Base-by-base conservation (phyloP, 2,797 vertebrate species). In the Danio aesculapii region DNA sequence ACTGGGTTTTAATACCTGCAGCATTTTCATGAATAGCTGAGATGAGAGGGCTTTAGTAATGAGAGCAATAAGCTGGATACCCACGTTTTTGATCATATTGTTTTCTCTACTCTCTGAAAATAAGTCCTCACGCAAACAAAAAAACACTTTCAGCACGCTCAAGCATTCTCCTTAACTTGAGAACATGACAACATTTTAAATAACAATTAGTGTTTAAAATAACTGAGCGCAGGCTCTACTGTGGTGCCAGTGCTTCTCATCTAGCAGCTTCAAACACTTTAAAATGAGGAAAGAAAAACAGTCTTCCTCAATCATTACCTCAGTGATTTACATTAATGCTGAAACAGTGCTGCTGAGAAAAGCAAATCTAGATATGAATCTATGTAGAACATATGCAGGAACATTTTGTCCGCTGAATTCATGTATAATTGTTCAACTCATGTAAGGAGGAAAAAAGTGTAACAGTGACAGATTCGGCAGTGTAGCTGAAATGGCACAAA, bases 11-110 rank as follows among this genome's bases (percentile, higher is more conserved):
- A 14, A 77, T 76, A 12, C 9, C 49, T 53, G 41, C 41, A 30
- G 50, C 67, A 52, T 58, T 68, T 58, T 77, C 44, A 77, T 58
- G 52, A 77, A 49, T 68, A 67, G 19, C 47, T 72, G 67, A 72
- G 66, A 76, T 58, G 66, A 81, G 72, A 80, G 77, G 47, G 58
- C 7, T 16, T 61, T 61, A 5, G 58, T 84, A 86, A 84, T 83
- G 78, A 71, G 50, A 79, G 72, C 79, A 79, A 75, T 63, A 73
- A 69, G 49, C 19, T 57, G 71, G 57, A 72, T 79, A 85, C 62
- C 55, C 79, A 77, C 53, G 59, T 12, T 64, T 58, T 59, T 13
- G 63, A 49, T 74, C 44, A 61, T 52, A 52, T 16, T 12, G 12
- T 30, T 52, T 63, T 46, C 49, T 19, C 50, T 4, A 13, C 61